Evolutionary conservation across 2,113 vertebrate genomes (phyloP), one percentile per base, ranked within the genome.

Genomic region (Sorex araneus): DNA sequence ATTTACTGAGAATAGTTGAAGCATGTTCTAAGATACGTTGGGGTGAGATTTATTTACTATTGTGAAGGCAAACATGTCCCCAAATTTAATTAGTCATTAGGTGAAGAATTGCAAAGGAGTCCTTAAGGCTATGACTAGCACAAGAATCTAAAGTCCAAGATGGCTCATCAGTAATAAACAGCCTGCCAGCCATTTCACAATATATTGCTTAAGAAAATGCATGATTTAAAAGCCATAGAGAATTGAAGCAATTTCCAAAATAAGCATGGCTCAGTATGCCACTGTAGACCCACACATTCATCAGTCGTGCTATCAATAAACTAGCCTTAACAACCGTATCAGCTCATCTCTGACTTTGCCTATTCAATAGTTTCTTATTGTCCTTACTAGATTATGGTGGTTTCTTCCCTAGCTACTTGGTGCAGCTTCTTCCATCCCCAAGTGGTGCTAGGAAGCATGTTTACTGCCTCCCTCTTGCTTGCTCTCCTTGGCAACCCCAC

Each of bases 61-160:
- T 25, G 3, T 18, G 2, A 4, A 6, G 45, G 10, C 19, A 77
- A 75, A 70, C 69, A 64, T 13, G 50, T 40, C 86, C 50, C 45
- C 28, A 70, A 54, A 83, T 73, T 83, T 83, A 79, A 36, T 78
- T 71, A 91, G 2, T 92, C 36, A 84, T 79, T 66, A 18, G 16
- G 71, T 95, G 23, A 89, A 94, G 60, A 95, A 50, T 93, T 63
- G 82, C 4, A 87, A 76, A 19, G 5, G 16, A 66, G 18, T 70
- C 32, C 28, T 43, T 69, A 82, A 70, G 57, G 47, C 27, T 85
- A 25, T 86, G 77, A 40, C 47, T 8, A 74, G 16, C 25, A 57
- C 47, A 87, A 80, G 2, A 28, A 88, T 34, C 64, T 67, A 94
- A 85, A 75, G n/a, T 18, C 71, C 85, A 63, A 87, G 28, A 92